Evolutionary conservation across 37 sponge, comb jelly and placozoan species (phyloP).

Genomic region (Halichondria panicea): DNA sequence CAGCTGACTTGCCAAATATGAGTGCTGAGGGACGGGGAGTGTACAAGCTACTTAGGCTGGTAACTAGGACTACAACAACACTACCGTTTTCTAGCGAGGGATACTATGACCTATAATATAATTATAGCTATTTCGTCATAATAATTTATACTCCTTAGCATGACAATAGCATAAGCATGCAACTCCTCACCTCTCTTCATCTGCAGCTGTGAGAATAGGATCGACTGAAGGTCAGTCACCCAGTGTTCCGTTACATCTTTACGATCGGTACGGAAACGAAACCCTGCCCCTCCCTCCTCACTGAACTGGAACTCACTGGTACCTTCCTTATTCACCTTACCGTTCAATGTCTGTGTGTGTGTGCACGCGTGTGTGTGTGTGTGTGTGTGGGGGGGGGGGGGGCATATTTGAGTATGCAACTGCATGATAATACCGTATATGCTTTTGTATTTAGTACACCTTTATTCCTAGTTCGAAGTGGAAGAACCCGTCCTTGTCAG

Average conservation of each 20-base stretch:
- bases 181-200: slow-evolving; percentile 21
- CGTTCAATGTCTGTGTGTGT: slow-evolving; percentile 13
- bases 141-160: too few relatives aligned
- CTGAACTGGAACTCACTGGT: not conserved
- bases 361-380: not conserved
- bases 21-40: slow-evolving; percentile 20
- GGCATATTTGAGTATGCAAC: not conserved
- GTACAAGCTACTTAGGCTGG: too few relatives aligned
- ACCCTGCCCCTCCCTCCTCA: not conserved
- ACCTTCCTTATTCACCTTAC: not conserved
- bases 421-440: too few relatives aligned
- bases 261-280: not conserved
- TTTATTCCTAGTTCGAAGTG: slow-evolving; percentile 36
- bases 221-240: slow-evolving; percentile 20
- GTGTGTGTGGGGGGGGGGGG: not conserved
- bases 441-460: not conserved
- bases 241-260: not conserved
- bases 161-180: not conserved
- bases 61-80: too few relatives aligned
- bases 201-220: slow-evolving; percentile 25
- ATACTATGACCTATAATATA: too few relatives aligned
- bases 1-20: slow-evolving; percentile 24
- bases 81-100: too few relatives aligned
- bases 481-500: slow-evolving; percentile 47
- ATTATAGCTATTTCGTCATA: too few relatives aligned